These are phyloP conservation scores for Scaptomyza parva DNA, from an alignment of 2,888 invertebrate species.

Conservation along the genomic window DNA sequence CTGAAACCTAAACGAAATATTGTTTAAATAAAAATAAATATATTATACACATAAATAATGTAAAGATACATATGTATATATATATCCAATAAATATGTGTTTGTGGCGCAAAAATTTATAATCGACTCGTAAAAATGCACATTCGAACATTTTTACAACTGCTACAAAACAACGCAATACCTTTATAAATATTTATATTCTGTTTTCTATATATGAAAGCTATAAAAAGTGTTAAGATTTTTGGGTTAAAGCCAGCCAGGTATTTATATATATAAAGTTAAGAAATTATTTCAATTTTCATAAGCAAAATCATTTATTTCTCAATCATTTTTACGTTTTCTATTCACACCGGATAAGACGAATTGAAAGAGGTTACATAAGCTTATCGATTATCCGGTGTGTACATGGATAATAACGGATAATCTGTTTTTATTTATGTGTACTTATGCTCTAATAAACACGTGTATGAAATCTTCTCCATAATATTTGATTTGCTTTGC, in stretches of 20 bases:
- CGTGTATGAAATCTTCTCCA: neutral
- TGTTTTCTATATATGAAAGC: too few relatives aligned
- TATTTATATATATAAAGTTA: neutral
- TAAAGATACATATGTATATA: neutral
- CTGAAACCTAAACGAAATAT: neutral
- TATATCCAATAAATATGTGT: constrained; percentile 22
- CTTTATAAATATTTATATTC: constrained; percentile 5
- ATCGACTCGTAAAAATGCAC: constrained; percentile 33
- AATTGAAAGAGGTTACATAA: neutral
- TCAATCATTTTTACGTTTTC: too few relatives aligned
- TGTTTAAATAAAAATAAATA: constrained; percentile 30
- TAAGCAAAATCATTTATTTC: too few relatives aligned
- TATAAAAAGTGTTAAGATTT: neutral
- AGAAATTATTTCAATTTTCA: too few relatives aligned
- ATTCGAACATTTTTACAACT: constrained; percentile 20
- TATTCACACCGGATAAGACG: neutral
- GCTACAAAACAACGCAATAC: constrained; percentile 6
- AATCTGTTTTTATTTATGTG: neutral
- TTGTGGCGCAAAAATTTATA: constrained; percentile 24
- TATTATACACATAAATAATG: constrained; percentile 1
- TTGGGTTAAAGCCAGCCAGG: constrained; percentile 5
- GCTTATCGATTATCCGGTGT: neutral
- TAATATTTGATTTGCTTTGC: constrained; percentile 2
- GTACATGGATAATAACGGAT: neutral
- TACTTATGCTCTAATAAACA: constrained; percentile 7